These are phyloP conservation scores for Haliclona indistincta DNA, from an alignment of 37 sponge, comb jelly and placozoan species.

Conservation along the genomic window DNA sequence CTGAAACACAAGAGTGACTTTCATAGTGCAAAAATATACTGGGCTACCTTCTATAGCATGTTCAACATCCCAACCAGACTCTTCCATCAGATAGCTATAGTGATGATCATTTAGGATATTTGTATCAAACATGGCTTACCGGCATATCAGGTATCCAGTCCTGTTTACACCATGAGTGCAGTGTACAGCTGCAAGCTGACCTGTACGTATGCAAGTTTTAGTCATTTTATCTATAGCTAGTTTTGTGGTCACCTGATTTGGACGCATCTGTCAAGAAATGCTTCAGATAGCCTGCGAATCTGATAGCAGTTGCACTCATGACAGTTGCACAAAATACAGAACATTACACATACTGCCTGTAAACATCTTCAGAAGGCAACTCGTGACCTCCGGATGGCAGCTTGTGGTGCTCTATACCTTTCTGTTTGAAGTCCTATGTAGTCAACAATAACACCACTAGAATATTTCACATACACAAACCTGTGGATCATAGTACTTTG, in stretches of 20 bases:
- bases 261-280: no score
- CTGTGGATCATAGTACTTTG: conserved; percentile 69
- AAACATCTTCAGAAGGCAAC: conserved; percentile 72
- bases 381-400: conserved; percentile 72
- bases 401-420: conserved; percentile 64
- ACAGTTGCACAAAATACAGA: no score
- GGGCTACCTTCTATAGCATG: conserved; percentile 51
- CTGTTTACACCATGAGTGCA: conserved; percentile 93
- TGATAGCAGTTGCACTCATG: no score
- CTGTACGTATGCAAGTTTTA: no score
- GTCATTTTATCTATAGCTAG: no score
- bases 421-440: conserved; percentile 29
- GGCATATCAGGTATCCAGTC: conserved; percentile 85
- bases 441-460: no score
- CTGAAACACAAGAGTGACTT: no score
- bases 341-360: conserved; percentile 48
- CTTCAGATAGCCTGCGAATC: no score
- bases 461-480: no score
- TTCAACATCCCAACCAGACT: conserved; percentile 32
- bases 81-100: conserved; percentile 53
- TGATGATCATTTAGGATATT: background rate
- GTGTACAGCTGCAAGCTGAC: conserved; percentile 85
- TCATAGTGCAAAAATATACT: no score
- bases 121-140: conserved; percentile 19
- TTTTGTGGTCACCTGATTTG: no score